These are phyloP conservation scores for Anas platyrhynchos DNA, from an alignment of 2,113 vertebrate genomes.

Conservation along the genomic window DNA sequence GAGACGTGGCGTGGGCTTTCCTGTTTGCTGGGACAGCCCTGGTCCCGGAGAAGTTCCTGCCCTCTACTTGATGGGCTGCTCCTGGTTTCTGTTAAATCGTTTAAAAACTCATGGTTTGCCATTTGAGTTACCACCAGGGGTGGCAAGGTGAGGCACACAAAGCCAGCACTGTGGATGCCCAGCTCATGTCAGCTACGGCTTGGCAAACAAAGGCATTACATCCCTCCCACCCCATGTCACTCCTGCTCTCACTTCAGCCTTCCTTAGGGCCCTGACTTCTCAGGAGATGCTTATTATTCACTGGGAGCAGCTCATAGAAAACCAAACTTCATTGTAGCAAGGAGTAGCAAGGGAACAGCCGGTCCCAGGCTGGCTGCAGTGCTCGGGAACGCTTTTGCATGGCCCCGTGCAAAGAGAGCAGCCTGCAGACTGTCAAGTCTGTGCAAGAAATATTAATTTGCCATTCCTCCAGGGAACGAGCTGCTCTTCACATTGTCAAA, in stretches of 20 bases:
- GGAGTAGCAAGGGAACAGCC: background rate
- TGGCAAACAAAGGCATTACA: background rate
- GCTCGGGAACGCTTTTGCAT: background rate
- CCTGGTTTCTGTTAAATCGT: background rate
- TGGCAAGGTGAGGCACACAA: too few relatives aligned
- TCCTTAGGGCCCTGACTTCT: too few relatives aligned
- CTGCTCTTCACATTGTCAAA: accelerated
- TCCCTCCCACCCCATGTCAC: background rate
- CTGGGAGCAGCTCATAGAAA: too few relatives aligned
- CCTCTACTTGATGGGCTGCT: background rate
- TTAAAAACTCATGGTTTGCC: accelerated
- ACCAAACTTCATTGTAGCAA: too few relatives aligned
- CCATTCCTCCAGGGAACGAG: background rate
- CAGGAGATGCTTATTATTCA: too few relatives aligned
- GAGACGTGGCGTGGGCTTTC: background rate
- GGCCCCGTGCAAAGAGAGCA: background rate
- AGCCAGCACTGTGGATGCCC: background rate
- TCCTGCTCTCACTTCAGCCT: too few relatives aligned
- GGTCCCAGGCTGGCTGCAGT: background rate
- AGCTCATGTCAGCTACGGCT: background rate
- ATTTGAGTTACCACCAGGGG: accelerated
- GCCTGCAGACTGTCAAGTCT: background rate
- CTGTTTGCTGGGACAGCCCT: accelerated
- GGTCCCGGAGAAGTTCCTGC: background rate
- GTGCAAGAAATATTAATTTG: accelerated